Evolutionary conservation across 1,140 invertebrate species (phyloP).

Genomic region (Drosophila triauraria): DNA sequence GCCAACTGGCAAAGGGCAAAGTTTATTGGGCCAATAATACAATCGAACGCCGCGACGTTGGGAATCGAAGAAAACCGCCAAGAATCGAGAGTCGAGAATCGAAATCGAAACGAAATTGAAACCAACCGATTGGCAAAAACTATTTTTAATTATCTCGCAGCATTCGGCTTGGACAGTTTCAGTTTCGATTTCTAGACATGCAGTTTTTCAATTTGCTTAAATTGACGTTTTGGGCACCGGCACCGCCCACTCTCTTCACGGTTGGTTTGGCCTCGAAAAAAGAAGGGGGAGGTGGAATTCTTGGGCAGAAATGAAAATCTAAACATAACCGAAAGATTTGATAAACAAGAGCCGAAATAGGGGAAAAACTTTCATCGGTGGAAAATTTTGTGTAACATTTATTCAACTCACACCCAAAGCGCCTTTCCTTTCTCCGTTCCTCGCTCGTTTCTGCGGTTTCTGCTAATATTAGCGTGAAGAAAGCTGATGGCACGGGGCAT

Average conservation of each 20-base stretch:
- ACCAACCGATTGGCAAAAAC: conserved; percentile 37
- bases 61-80: conserved; percentile 13
- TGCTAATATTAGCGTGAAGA: conserved; percentile 45
- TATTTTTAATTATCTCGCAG: conserved; percentile 69
- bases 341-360: conserved; percentile 44
- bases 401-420: conserved; percentile 14
- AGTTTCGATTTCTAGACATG: conserved; percentile 49
- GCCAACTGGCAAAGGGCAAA: conserved; percentile 67
- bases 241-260: conserved; percentile 27
- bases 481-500: conserved; percentile 41
- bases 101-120: conserved; percentile 55
- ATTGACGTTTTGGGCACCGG: conserved; percentile 49
- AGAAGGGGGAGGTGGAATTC: neutral
- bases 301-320: conserved; percentile 41
- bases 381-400: conserved; percentile 43
- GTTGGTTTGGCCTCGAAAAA: conserved; percentile 4
- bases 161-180: conserved; percentile 53
- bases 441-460: conserved; percentile 8
- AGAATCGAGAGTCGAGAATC: conserved; percentile 30
- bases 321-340: conserved; percentile 20
- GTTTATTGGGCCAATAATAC: conserved; percentile 79
- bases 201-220: conserved; percentile 58
- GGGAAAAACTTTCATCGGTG: conserved; percentile 41
- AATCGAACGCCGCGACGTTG: conserved; percentile 29
- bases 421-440: conserved; percentile 2